Base-by-base conservation (phyloP, 1,140 invertebrate genomes). In the Drosophila tristis region DNA sequence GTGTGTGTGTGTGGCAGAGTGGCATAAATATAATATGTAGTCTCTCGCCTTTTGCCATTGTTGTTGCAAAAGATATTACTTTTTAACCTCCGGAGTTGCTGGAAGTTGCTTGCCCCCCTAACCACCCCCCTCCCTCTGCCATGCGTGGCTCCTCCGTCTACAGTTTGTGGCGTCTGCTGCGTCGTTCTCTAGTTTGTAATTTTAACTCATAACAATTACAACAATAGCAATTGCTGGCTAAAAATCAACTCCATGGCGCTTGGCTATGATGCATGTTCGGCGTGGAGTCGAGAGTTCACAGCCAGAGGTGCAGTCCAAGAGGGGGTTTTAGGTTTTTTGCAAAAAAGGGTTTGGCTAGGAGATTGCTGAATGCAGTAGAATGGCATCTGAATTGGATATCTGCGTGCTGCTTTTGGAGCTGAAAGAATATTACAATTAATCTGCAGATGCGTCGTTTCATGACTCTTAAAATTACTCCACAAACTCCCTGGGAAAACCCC, bases 121-220 rank as follows among this genome's bases (percentile, higher is more conserved):
- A 6, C 6, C 29, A 8, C 13, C n/a, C 31, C 7, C 13, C 31
- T 4, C 2, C 0, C 15, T 9, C 26, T 6, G 26, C 35, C 35
- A 11, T 39, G 35, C 35, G 9, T 13, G 35, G 35, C 35, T 11
- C 35, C 35, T 11, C 4, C 35, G 4, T 39, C 35, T 11, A 11
- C 35, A 39, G 35, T 13, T 39, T 39, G 35, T 39, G 35, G 35
- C 35, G 11, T 39, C 35, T 39, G 9, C 35, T 39, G 4, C 35
- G 4, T 39, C 35, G 9, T 39, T 45, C 13, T 29, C 35, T 39
- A 39, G 56, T 58, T 77, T 75, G 62, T 78, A 84, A 81, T 86
- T 86, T 87, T 67, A 72, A 68, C 82, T 78, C 82, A 81, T 86
- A 87, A 86, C 82, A 81, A 86, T 86, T 86, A 81, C 81, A 81